These are phyloP conservation scores for Leptodactylus fallax DNA, from an alignment of 2,797 vertebrate species.

Conservation along the genomic window DNA sequence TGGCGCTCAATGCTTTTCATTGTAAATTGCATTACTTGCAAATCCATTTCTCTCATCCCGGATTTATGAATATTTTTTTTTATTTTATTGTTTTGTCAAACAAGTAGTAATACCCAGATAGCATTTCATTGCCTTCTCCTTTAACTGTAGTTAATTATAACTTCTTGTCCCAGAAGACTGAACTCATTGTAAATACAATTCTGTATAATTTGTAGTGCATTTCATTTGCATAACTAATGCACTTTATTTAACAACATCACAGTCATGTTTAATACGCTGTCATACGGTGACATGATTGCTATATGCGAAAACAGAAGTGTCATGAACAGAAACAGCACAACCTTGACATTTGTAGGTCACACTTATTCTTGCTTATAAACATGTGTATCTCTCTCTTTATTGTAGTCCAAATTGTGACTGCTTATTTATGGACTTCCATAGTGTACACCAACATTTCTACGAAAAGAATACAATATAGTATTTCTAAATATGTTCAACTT, in stretches of 20 bases:
- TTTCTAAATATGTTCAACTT: neutral
- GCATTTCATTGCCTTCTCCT: conserved; percentile 23
- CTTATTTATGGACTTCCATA: neutral
- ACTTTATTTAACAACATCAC: conserved; percentile 49
- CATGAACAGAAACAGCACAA: conserved; percentile 8
- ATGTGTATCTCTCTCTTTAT: conserved; percentile 1
- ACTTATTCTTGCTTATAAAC: neutral
- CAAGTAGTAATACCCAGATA: conserved; percentile 7
- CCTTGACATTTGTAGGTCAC: conserved; percentile 39
- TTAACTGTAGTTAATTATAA: conserved; percentile 42
- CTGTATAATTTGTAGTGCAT: conserved; percentile 50
- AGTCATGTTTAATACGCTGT: conserved; percentile 51
- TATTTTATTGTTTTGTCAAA: neutral
- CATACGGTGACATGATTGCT: conserved; percentile 35
- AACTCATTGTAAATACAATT: conserved; percentile 47
- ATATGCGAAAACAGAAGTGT: conserved; percentile 29
- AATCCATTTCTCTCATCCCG: neutral
- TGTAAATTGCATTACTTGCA: neutral
- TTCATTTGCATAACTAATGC: conserved; percentile 57
- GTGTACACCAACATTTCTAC: neutral
- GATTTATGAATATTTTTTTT: neutral
- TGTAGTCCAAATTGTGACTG: neutral
- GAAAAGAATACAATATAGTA: neutral
- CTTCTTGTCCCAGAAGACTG: conserved; percentile 17
- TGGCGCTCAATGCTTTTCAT: neutral